Evolutionary conservation across 2,888 invertebrate genomes (phyloP).

Genomic region (Cheilosia vulpina): DNA sequence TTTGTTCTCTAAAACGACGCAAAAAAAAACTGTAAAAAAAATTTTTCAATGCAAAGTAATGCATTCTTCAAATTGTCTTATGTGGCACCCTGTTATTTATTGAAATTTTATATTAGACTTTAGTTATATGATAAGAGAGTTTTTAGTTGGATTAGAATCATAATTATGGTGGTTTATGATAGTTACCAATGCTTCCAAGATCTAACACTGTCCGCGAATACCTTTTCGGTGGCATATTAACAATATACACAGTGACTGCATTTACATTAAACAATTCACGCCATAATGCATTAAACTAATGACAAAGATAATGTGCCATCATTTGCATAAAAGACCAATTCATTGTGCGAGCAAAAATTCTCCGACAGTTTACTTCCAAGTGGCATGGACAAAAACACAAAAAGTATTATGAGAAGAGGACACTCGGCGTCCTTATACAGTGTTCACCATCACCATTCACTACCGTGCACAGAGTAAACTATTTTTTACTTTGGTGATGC

Average conservation of each 20-base stretch:
- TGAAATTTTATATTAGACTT: too few species aligned
- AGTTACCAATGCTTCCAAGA: too few species aligned
- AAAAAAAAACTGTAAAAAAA: too few species aligned
- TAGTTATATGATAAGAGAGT: too few species aligned
- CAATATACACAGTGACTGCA: background rate
- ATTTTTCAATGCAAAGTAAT: too few species aligned
- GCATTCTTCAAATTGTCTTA: too few species aligned
- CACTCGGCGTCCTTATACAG: slow-evolving; percentile 11
- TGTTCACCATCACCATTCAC: background rate
- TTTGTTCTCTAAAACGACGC: too few species aligned
- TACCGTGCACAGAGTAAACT: slow-evolving; percentile 33
- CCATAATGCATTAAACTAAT: slow-evolving; percentile 48
- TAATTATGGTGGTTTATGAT: too few species aligned
- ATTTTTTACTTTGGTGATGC: background rate
- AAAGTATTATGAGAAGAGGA: slow-evolving; percentile 27
- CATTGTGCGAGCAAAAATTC: slow-evolving; percentile 44
- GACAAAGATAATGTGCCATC: slow-evolving; percentile 35
- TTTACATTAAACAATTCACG: background rate
- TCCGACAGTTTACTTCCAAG: slow-evolving; percentile 44
- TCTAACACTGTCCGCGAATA: too few species aligned
- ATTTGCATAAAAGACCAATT: slow-evolving; percentile 72
- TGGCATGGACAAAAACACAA: slow-evolving; percentile 21
- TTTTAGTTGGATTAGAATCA: too few species aligned
- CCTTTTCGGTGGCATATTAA: too few species aligned
- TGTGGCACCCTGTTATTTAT: too few species aligned